Percentiles rank a stretch among this genome's conserved stretches.
Conservation (phyloP, 2,797 vertebrate genomes). For the Poeciliopsis presidionis region DNA sequence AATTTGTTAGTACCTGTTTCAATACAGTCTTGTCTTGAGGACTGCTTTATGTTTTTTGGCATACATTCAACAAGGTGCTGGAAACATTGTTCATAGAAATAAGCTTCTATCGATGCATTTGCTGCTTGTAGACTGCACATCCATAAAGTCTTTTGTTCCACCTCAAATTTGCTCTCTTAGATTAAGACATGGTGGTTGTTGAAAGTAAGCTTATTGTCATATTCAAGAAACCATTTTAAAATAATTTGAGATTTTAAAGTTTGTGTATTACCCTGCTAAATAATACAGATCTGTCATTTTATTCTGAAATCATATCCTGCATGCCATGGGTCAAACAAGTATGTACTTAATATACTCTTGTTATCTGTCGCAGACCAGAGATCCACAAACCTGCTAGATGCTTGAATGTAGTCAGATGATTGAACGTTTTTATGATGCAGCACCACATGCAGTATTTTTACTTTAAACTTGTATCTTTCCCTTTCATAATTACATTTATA, state of each 20-base stretch:
- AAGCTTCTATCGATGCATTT: background rate
- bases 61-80: background rate
- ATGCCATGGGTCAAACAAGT: background rate
- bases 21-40: background rate
- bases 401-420: background rate
- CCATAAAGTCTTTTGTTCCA: conserved; percentile 56
- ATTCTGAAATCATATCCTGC: background rate
- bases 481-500: conserved; percentile 30
- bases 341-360: background rate
- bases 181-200: background rate
- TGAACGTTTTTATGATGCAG: background rate
- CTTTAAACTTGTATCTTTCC: conserved; percentile 22
- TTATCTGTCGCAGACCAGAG: background rate
- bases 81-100: background rate
- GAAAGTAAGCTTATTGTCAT: background rate
- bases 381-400: background rate
- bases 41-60: background rate
- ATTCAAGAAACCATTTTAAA: background rate
- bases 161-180: background rate
- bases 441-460: background rate
- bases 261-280: background rate
- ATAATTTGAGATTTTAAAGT: background rate
- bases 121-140: conserved; percentile 55
- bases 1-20: background rate
- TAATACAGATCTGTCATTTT: background rate